phyloP scores from a whole-genome alignment of 1,140 invertebrate genomes.

The Cardiocondyla obscurior region DNA sequence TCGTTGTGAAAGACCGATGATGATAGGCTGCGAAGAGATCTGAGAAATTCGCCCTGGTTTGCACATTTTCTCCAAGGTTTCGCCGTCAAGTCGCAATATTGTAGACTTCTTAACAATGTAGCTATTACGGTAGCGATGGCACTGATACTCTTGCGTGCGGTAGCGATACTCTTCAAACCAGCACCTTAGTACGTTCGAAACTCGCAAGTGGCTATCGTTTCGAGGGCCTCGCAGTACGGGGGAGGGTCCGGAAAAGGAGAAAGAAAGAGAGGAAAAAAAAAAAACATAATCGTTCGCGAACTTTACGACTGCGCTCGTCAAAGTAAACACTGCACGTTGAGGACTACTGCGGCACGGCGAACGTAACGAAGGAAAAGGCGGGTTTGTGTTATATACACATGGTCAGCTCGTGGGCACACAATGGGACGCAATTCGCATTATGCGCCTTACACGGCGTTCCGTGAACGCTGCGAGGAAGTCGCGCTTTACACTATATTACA shows the following conservation, averaged over 20 bases:
- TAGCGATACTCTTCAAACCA: background rate
- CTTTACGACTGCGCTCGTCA: conserved; percentile 75
- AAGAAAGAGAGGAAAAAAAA: conserved; percentile 18
- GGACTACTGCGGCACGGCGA: conserved; percentile 43
- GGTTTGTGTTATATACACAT: conserved; percentile 34
- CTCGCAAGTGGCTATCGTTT: conserved; percentile 8
- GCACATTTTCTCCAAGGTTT: background rate
- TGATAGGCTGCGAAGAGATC: background rate
- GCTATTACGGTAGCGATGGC: background rate
- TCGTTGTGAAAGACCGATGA: background rate
- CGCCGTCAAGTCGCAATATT: background rate
- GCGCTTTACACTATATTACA: background rate
- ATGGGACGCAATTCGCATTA: conserved; percentile 59
- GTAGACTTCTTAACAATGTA: background rate
- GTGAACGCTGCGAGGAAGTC: conserved; percentile 9
- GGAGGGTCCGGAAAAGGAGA: background rate
- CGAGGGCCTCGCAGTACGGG: background rate
- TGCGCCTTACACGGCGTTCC: conserved; percentile 22
- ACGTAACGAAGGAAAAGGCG: conserved; percentile 64
- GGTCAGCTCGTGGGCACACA: conserved; percentile 17
- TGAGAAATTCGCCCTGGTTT: background rate
- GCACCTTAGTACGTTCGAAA: background rate
- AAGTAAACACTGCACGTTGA: conserved; percentile 72
- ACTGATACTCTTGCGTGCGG: background rate
- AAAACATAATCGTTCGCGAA: conserved; percentile 62